Evolutionary conservation across 2,113 vertebrate species (phyloP).

Genomic region (Alosa alosa): DNA sequence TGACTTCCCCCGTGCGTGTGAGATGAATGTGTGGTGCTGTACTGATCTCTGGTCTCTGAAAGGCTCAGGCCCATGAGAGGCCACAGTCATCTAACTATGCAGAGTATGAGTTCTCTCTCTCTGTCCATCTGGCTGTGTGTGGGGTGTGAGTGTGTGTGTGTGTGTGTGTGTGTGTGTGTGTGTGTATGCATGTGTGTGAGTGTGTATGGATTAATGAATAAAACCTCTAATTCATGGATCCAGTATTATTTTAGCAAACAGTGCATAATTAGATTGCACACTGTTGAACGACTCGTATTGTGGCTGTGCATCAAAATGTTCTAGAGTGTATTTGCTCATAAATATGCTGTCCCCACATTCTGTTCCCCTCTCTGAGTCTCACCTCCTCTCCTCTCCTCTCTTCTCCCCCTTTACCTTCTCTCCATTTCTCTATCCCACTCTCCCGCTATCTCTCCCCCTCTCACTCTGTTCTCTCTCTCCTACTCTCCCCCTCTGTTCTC

Average conservation of each 20-base stretch:
- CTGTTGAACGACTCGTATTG: conserved; percentile 2
- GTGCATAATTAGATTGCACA: not conserved
- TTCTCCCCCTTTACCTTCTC: not conserved
- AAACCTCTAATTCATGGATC: not conserved
- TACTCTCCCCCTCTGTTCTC: not conserved
- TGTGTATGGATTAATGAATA: not conserved
- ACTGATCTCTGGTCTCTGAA: not conserved
- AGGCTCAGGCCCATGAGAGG: not conserved
- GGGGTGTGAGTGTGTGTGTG: not conserved
- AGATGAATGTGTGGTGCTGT: not conserved
- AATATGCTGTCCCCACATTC: not conserved
- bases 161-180: not conserved
- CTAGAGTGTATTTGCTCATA: not conserved
- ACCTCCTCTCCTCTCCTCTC: not conserved
- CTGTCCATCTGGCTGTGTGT: conserved; percentile 4
- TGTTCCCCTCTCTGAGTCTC: conserved; percentile 8
- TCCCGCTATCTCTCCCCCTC: not conserved
- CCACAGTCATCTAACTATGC: not conserved
- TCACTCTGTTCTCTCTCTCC: not conserved
- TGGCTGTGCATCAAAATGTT: not conserved
- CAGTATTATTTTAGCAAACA: conserved; percentile 1
- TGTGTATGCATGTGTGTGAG: conserved; percentile 11
- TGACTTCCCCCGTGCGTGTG: not conserved
- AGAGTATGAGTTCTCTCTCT: not conserved
- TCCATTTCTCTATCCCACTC: conserved; percentile 20